A percentile compares a stretch with the other conserved stretches of the same genome.
phyloP scores from a whole-genome alignment of 2,113 vertebrate genomes.

The Indicator indicator region DNA sequence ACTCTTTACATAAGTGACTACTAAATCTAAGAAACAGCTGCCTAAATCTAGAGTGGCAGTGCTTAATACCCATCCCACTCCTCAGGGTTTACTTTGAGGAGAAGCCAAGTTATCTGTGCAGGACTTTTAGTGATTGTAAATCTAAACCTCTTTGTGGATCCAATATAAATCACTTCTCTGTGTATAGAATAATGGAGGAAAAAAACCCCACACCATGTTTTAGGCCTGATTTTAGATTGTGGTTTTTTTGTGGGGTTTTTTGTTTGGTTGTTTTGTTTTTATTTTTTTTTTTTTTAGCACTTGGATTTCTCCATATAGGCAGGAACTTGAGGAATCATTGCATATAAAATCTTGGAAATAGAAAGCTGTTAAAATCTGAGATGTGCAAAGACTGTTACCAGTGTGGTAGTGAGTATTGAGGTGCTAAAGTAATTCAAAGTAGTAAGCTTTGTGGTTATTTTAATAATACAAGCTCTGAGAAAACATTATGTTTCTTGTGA shows the following conservation, averaged over 20 bases:
- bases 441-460: not conserved
- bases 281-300: not conserved
- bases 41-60: not conserved
- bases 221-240: not conserved
- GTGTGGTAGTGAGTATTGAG: not conserved
- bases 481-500: not conserved
- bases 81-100: not conserved
- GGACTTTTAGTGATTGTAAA: not conserved
- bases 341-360: not conserved
- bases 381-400: not conserved
- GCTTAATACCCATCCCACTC: not conserved
- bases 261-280: too few species aligned
- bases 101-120: not conserved
- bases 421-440: not conserved
- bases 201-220: not conserved
- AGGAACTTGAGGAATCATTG: not conserved
- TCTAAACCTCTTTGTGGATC: not conserved
- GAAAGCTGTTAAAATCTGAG: not conserved
- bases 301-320: not conserved
- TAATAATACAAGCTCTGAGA: not conserved
- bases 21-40: not conserved
- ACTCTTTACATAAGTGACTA: not conserved
- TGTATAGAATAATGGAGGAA: not conserved
- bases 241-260: not conserved
- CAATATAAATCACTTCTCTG: not conserved